Evolutionary conservation across 2,797 vertebrate species (phyloP), one percentile per base, ranked within the genome.

Genomic region (Xiphorhynchus erythropygius): DNA sequence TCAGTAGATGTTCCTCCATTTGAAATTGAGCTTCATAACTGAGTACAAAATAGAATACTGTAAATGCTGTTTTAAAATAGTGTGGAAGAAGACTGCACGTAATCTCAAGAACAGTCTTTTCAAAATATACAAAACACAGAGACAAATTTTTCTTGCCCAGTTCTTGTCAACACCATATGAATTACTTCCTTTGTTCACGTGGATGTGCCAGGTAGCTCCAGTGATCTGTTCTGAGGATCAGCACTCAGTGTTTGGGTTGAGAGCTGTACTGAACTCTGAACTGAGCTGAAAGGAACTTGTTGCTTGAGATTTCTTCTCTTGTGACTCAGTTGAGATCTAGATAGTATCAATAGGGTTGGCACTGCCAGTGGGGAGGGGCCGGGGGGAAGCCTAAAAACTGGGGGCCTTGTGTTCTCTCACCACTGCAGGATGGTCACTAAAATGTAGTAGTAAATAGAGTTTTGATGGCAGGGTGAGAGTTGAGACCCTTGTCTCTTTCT

Each of bases 321-420:
- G 57, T 39, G 33, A 18, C 41, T 87, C n/a, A 63, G 73, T 64
- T 78, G 47, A 83, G 76, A 27, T 42, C 60, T 37, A 84, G 37
- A 76, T 75, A 85, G 13, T 84, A 47, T 79, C 42, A 64, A 9
- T 42, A 79, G 46, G 82, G 78, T 89, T 94, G 57, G 55, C 50
- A 39, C 39, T 78, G 80, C 84, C 42, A 42, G 79, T 46, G 46
- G 6, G 55, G n/a, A 37, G 25, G 35, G 12, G 28, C 3, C 4
- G 27, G 25, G 44, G 55, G 62, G 60, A 17, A 52, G 21, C 33
- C 6, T 19, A 35, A 42, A 65, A 44, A 60, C 33, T 46, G 42
- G 63, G 73, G 65, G 59, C 62, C 25, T 32, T 74, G 32, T 65
- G 21, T 91, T 91, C 64, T 27, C 42, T 87, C 65, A 33, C 57